Conservation (phyloP, 1,140 invertebrate species). For the Heliconius himera region DNA sequence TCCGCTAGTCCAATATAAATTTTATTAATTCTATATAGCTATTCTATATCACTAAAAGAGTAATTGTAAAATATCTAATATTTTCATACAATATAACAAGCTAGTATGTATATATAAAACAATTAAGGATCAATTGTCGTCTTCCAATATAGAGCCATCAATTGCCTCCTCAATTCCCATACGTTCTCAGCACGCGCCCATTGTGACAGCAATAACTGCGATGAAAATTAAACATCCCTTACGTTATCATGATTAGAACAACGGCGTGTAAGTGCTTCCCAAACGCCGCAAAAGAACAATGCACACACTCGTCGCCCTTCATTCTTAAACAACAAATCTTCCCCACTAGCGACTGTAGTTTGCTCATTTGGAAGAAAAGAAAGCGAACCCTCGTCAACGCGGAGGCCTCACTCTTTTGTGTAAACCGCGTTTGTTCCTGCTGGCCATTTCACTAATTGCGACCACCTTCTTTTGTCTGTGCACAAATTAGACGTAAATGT, state of each 20-base stretch:
- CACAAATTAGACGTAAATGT: conserved; percentile 72
- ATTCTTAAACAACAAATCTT: conserved; percentile 76
- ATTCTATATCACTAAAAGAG: too few relatives aligned
- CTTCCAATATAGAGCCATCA: conserved; percentile 1
- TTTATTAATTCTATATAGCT: too few relatives aligned
- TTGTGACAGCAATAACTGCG: conserved; percentile 39
- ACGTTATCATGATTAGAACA: conserved; percentile 74
- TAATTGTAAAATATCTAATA: background rate
- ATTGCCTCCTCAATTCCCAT: conserved; percentile 32
- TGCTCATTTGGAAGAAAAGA: conserved; percentile 81
- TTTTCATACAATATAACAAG: background rate
- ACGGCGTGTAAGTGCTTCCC: conserved; percentile 70
- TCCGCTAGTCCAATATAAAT: too few relatives aligned
- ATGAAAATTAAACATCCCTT: conserved; percentile 48
- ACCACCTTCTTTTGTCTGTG: conserved; percentile 71
- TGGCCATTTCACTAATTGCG: conserved; percentile 80
- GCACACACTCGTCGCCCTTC: conserved; percentile 68
- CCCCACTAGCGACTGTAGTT: conserved; percentile 72
- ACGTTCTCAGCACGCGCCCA: conserved; percentile 18
- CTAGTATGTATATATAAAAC: background rate
- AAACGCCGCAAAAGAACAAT: conserved; percentile 72
- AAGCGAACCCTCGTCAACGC: conserved; percentile 65
- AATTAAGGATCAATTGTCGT: background rate
- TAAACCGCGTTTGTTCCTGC: conserved; percentile 72
- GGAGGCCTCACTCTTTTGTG: conserved; percentile 70